Percentiles rank a stretch among this genome's conserved stretches.
Evolutionary conservation across 2,113 vertebrate species (phyloP).

Genomic region (Gambusia holbrooki): DNA sequence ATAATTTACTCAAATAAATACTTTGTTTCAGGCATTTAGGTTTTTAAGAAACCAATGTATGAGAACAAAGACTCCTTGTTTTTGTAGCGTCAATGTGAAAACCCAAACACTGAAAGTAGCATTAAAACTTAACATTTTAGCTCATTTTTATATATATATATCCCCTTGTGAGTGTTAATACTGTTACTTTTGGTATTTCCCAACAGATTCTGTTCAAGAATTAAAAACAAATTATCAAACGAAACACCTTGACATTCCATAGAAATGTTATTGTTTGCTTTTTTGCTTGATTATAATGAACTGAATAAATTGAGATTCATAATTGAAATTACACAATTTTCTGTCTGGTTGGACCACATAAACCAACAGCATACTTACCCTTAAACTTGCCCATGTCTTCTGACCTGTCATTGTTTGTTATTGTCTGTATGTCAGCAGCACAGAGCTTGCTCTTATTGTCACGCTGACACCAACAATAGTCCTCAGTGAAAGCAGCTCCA

Average conservation of each 20-base stretch:
- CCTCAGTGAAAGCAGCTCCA: conserved; percentile 54
- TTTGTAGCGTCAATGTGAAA: no score
- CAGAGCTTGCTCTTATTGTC: conserved; percentile 50
- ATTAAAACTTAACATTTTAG: no score
- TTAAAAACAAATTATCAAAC: no score
- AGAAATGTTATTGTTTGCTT: no score
- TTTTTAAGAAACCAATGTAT: neutral
- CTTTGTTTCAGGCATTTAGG: neutral
- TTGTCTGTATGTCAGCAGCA: conserved; percentile 17
- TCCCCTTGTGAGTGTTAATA: neutral
- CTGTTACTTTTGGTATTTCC: neutral
- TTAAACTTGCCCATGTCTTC: conserved; percentile 6
- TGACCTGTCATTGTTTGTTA: neutral
- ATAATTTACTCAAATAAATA: neutral
- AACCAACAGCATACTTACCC: no score
- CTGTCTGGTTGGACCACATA: neutral
- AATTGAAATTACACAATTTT: neutral
- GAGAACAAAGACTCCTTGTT: no score
- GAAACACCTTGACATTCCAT: no score
- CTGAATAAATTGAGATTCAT: neutral
- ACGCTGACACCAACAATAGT: conserved; percentile 60
- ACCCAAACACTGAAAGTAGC: no score
- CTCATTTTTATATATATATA: neutral
- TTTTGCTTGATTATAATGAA: neutral
- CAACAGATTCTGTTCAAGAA: no score